Conservation (phyloP, 1,140 invertebrate species). For the Drosophila bifasciata region DNA sequence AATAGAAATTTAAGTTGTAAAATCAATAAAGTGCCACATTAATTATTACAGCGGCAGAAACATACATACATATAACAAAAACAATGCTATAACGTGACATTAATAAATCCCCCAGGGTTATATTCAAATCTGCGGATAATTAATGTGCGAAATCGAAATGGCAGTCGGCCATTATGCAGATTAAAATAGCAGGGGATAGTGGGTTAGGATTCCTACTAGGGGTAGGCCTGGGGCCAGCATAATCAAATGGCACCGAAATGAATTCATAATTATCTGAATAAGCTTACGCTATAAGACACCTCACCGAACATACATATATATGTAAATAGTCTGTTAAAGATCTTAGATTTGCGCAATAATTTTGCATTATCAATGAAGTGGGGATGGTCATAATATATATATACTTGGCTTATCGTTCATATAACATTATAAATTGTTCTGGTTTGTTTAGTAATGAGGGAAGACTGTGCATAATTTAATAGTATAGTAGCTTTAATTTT, state of each 20-base stretch:
- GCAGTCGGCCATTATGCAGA: conserved; percentile 36
- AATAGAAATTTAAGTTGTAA: conserved; percentile 64
- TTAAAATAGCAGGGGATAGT: conserved; percentile 26
- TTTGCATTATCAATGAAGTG: background rate
- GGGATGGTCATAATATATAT: too few species aligned
- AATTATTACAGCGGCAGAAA: conserved; percentile 52
- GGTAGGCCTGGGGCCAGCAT: conserved; percentile 7
- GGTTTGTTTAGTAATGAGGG: too few species aligned
- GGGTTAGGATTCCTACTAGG: conserved; percentile 6
- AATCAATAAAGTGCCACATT: conserved; percentile 61
- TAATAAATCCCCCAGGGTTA: conserved; percentile 60
- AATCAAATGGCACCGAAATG: background rate
- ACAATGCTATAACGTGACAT: conserved; percentile 45
- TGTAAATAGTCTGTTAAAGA: background rate
- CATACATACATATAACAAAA: conserved; percentile 7
- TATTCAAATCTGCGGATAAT: conserved; percentile 61
- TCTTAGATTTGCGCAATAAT: background rate
- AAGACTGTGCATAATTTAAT: too few species aligned
- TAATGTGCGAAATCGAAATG: conserved; percentile 44
- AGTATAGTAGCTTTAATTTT: too few species aligned
- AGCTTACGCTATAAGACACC: too few species aligned
- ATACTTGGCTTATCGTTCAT: too few species aligned
- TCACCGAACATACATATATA: background rate
- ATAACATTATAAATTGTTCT: too few species aligned
- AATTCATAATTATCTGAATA: conserved; percentile 1